A percentile compares a stretch with the other conserved stretches of the same genome.
Evolutionary conservation across 2,797 vertebrate species (phyloP).

Genomic region (Telmatherina bonti): DNA sequence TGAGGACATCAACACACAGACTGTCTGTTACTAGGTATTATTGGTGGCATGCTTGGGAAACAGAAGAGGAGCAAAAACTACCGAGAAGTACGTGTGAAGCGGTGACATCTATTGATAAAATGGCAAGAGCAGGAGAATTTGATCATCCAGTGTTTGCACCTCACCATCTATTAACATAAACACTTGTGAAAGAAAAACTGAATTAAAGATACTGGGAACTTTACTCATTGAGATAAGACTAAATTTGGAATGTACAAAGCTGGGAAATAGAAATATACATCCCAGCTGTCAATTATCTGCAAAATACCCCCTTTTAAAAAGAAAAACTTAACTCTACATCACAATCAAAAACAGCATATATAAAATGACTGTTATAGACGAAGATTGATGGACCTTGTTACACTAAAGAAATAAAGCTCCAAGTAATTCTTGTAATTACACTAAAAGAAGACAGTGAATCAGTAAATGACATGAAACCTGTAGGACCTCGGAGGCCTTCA

Average conservation of each 20-base stretch:
- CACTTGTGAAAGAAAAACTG: conserved; percentile 2
- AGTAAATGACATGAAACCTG: conserved; percentile 59
- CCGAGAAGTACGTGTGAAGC: conserved; percentile 9
- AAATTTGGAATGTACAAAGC: conserved; percentile 12
- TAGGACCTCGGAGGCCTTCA: conserved; percentile 51
- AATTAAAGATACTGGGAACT: conserved; percentile 12
- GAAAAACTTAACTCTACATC: neutral
- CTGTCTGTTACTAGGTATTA: conserved; percentile 53
- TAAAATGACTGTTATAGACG: conserved; percentile 34
- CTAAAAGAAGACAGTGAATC: conserved; percentile 48
- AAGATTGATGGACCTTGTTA: conserved; percentile 56
- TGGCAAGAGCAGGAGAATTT: neutral
- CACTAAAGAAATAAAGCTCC: conserved; percentile 48
- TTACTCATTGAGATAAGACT: conserved; percentile 6
- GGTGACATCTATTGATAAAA: conserved; percentile 1
- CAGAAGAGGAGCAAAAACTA: conserved; percentile 19
- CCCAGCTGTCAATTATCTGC: conserved; percentile 7
- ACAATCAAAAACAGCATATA: conserved; percentile 14
- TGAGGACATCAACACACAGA: conserved; percentile 73
- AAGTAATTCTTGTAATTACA: conserved; percentile 62
- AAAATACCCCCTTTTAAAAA: conserved; percentile 6
- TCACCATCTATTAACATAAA: conserved; percentile 3
- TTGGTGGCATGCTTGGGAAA: conserved; percentile 62
- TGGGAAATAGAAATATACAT: conserved; percentile 9
- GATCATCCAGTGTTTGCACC: conserved; percentile 2